Evolutionary conservation across 1,140 invertebrate species (phyloP).

Genomic region (Nautilus pompilius): DNA sequence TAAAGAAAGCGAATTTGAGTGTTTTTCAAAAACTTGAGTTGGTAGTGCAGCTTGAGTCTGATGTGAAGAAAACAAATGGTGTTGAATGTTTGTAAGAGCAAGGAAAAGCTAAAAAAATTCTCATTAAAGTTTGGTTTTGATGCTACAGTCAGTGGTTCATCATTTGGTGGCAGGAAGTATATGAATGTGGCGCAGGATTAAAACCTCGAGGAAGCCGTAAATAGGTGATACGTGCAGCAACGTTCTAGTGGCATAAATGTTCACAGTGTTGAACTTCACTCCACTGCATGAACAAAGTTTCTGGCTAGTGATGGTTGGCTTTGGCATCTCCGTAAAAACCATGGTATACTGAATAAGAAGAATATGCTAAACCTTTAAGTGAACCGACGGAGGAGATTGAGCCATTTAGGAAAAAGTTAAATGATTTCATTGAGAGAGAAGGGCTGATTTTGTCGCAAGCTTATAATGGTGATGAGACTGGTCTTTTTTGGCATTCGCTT

Average conservation of each 20-base stretch:
- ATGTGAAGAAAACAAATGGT: too few relatives aligned
- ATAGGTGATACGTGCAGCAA: not conserved
- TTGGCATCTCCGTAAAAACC: not conserved
- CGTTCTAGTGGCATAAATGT: not conserved
- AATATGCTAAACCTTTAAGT: not conserved
- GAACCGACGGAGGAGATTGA: not conserved
- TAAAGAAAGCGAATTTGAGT: too few relatives aligned
- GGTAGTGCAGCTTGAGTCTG: too few relatives aligned
- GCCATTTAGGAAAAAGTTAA: not conserved
- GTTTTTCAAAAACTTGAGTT: too few relatives aligned
- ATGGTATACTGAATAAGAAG: not conserved
- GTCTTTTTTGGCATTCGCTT: not conserved
- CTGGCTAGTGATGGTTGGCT: not conserved
- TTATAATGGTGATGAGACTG: not conserved
- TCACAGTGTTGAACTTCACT: not conserved
- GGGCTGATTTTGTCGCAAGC: not conserved
- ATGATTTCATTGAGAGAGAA: not conserved
- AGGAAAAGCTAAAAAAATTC: too few relatives aligned
- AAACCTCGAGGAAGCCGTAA: not conserved
- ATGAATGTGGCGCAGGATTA: not conserved
- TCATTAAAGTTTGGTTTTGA: too few relatives aligned
- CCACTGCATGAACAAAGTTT: not conserved
- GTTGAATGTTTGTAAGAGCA: too few relatives aligned
- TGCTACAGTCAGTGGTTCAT: not conserved
- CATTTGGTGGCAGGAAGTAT: not conserved